Evolutionary conservation across 2,797 vertebrate genomes (phyloP).

Genomic region (Paedocypris micromegethes): DNA sequence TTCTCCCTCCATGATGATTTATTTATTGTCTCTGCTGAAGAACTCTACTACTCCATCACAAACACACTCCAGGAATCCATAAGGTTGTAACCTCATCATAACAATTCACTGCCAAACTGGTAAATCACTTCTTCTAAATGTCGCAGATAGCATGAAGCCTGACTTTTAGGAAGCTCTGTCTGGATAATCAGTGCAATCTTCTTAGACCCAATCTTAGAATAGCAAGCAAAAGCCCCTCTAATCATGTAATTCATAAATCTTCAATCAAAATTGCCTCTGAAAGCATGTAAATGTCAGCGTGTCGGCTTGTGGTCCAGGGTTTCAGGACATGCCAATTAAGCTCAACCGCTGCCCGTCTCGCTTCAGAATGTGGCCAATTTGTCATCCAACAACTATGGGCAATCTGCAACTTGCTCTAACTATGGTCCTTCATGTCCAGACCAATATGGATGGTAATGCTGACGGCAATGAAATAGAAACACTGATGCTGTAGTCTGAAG

Average conservation of each 20-base stretch:
- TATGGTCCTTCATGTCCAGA: constrained; percentile 20
- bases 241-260: constrained; percentile 42
- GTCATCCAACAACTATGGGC: constrained; percentile 15
- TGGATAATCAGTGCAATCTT: constrained; percentile 39
- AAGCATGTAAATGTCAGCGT: constrained; percentile 43
- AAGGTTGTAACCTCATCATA: constrained; percentile 47
- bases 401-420: constrained; percentile 30
- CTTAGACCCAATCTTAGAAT: constrained; percentile 18
- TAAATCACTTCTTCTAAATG: constrained; percentile 37
- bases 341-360: constrained; percentile 8
- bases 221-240: constrained; percentile 38
- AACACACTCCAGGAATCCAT: constrained; percentile 37
- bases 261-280: constrained; percentile 34
- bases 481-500: constrained; percentile 14
- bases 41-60: constrained; percentile 36
- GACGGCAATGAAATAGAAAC: constrained; percentile 6
- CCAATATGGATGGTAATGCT: constrained; percentile 4
- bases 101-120: constrained; percentile 35
- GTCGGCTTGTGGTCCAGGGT: constrained; percentile 13
- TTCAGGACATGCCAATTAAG: constrained; percentile 35
- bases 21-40: constrained; percentile 48
- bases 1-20: constrained; percentile 45
- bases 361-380: constrained; percentile 1
- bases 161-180: constrained; percentile 16
- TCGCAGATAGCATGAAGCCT: constrained; percentile 16